phyloP scores from a whole-genome alignment of 2,113 vertebrate species.

The Machaerirhynchus nigripectus region DNA sequence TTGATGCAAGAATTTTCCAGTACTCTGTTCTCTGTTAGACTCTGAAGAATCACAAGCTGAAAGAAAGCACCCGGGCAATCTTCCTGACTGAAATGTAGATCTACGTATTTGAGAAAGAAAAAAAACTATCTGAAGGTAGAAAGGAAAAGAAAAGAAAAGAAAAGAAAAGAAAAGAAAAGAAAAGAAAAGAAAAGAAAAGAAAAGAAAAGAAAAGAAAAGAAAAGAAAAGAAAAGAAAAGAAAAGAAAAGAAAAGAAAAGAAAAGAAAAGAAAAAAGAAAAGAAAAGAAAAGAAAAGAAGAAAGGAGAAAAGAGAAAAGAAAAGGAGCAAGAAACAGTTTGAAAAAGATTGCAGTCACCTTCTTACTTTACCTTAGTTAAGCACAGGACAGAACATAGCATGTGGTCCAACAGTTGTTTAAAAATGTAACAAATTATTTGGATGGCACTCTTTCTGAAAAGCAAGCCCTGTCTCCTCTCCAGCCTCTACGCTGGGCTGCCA shows the following conservation, averaged over 20 bases:
- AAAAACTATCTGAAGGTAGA: background rate
- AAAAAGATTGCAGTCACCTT: background rate
- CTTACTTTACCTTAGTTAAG: background rate
- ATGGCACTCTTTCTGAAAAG: background rate
- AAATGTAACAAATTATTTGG: background rate
- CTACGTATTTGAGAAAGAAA: background rate
- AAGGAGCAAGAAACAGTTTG: background rate
- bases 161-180: too few species aligned
- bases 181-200: too few species aligned
- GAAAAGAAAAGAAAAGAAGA: fast-evolving
- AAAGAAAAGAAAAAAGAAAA: background rate
- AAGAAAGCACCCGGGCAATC: background rate
- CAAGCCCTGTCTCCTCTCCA: background rate
- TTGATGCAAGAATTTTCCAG: background rate
- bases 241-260: too few species aligned
- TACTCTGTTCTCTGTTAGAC: background rate
- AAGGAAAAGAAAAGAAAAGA: too few species aligned
- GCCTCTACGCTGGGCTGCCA: background rate
- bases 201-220: too few species aligned
- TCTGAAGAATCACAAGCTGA: background rate
- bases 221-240: too few species aligned
- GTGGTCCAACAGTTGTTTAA: background rate
- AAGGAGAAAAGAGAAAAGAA: too few species aligned
- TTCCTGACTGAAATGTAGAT: background rate
- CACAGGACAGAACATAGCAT: background rate